Conservation (phyloP, 2,888 invertebrate species). For the Ennomos fuscantarius region DNA sequence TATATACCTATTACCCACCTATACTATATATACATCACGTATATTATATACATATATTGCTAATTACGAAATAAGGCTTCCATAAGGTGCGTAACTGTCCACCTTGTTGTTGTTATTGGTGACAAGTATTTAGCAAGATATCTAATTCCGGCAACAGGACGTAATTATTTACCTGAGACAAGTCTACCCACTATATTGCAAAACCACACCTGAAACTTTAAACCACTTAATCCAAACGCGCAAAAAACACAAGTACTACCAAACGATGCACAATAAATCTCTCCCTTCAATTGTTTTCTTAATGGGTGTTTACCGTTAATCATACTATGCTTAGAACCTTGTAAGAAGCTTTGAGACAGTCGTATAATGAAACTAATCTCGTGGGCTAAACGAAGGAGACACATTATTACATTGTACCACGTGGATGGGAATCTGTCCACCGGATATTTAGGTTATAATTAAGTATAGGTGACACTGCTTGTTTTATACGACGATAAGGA, state of each 20-base stretch:
- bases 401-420: conserved; percentile 43
- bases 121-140: conserved; percentile 79
- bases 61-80: conserved; percentile 72
- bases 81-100: conserved; percentile 67
- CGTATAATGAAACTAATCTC: conserved; percentile 66
- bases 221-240: not conserved
- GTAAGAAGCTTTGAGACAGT: conserved; percentile 43
- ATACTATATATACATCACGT: too few species aligned
- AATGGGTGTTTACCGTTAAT: too few species aligned
- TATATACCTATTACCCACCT: too few species aligned
- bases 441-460: conserved; percentile 70
- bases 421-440: conserved; percentile 49
- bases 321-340: not conserved
- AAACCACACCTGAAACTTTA: not conserved
- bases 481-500: conserved; percentile 47
- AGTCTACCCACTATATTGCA: not conserved
- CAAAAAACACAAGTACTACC: not conserved
- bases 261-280: too few species aligned
- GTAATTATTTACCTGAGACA: conserved; percentile 71
- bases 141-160: conserved; percentile 77
- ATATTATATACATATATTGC: conserved; percentile 47
- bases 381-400: conserved; percentile 39
- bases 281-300: too few species aligned
- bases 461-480: conserved; percentile 46
- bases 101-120: conserved; percentile 75